These are phyloP conservation scores for Andrena dorsata DNA, from an alignment of 2,888 invertebrate species.

Conservation along the genomic window DNA sequence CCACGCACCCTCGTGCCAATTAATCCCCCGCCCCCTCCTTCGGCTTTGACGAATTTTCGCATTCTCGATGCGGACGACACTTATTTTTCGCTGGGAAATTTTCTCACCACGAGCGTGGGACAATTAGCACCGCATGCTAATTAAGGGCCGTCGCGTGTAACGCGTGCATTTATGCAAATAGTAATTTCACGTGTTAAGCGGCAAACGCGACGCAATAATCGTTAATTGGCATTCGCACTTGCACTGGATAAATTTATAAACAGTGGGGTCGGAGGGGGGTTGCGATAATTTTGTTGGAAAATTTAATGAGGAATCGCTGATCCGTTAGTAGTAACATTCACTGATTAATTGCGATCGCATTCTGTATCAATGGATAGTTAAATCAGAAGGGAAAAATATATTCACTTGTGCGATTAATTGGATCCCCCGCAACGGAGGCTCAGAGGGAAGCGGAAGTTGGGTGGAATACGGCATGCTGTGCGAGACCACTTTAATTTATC, in stretches of 20 bases:
- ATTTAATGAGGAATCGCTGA: no score
- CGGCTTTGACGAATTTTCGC: conserved; percentile 5
- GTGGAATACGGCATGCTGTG: conserved; percentile 26
- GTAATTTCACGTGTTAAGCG: conserved; percentile 18
- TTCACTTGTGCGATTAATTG: conserved; percentile 21
- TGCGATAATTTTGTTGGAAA: background rate
- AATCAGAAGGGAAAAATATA: background rate
- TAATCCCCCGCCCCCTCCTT: background rate
- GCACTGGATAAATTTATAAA: conserved; percentile 13
- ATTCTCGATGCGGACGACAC: background rate
- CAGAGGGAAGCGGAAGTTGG: conserved; percentile 15
- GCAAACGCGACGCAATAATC: conserved; percentile 28
- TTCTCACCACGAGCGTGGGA: background rate
- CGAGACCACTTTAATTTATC: conserved; percentile 54
- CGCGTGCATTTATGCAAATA: conserved; percentile 29
- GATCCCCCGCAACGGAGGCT: background rate
- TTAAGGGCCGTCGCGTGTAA: conserved; percentile 21
- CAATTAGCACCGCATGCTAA: conserved; percentile 37
- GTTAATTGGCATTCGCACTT: background rate
- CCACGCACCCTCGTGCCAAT: conserved; percentile 11
- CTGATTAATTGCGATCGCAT: background rate
- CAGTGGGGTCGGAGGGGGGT: background rate
- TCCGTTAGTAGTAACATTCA: background rate
- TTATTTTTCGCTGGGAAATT: background rate
- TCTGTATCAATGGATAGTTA: background rate